Evolutionary conservation across 30 jellyfish, hydroid and myxozoan genomes (phyloP).

Genomic region (Turritopsis rubra): DNA sequence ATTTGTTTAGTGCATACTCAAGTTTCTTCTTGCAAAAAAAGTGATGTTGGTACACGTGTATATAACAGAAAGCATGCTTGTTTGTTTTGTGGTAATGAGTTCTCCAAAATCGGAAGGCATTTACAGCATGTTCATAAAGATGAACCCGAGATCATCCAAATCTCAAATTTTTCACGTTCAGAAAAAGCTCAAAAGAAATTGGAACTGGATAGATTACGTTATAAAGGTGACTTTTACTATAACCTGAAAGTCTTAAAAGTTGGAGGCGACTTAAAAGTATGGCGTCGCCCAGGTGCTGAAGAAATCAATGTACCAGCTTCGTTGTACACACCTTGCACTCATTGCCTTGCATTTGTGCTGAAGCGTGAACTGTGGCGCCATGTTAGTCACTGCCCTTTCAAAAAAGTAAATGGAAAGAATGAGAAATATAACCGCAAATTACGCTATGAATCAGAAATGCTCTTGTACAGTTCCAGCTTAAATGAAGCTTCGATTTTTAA

Average conservation of each 20-base stretch:
- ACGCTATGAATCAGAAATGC: conserved; percentile 40
- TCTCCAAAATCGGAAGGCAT: conserved; percentile 35
- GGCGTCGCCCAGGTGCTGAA: conserved; percentile 30
- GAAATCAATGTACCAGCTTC: conserved; percentile 8
- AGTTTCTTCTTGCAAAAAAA: conserved; percentile 20
- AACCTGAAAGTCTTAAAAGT: conserved; percentile 30
- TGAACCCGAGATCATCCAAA: conserved; percentile 26
- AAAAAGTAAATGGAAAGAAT: not conserved
- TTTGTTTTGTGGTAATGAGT: conserved; percentile 24
- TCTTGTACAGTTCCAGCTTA: conserved; percentile 23
- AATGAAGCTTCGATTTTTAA: conserved; percentile 19
- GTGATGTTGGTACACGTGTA: conserved; percentile 27
- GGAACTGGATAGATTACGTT: conserved; percentile 36
- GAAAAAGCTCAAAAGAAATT: conserved; percentile 1
- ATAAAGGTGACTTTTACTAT: conserved; percentile 34
- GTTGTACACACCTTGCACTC: conserved; percentile 33
- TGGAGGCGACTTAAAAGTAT: conserved; percentile 41
- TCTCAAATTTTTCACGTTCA: not conserved
- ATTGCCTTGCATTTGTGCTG: conserved; percentile 44
- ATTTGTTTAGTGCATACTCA: not conserved
- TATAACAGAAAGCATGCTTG: conserved; percentile 33
- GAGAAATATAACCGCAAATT: conserved; percentile 13
- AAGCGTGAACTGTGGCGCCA: conserved; percentile 59
- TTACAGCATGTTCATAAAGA: conserved; percentile 27
- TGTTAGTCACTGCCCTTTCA: conserved; percentile 34